phyloP scores from a whole-genome alignment of 2,888 invertebrate genomes.

The Autographa pulchrina region DNA sequence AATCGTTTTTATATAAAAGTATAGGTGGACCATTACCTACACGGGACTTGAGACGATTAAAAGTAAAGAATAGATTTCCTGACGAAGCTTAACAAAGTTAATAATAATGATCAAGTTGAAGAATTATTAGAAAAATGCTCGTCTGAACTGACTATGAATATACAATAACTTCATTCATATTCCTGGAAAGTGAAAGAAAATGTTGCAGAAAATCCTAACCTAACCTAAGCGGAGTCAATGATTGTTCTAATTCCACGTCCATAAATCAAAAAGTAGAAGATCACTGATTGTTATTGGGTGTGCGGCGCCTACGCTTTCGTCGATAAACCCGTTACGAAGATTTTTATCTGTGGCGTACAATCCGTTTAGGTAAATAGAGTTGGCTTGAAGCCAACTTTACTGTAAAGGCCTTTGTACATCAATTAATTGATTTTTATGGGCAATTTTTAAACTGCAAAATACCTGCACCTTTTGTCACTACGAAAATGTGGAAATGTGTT shows the following conservation, averaged over 20 bases:
- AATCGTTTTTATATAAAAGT: background rate
- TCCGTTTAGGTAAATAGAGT: slow-evolving; percentile 47
- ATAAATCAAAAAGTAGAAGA: slow-evolving; percentile 46
- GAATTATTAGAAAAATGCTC: too few species aligned
- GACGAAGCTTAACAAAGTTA: too few species aligned
- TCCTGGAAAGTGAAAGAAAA: background rate
- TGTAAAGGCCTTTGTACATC: slow-evolving; percentile 17
- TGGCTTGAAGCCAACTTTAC: slow-evolving; percentile 47
- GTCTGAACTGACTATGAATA: too few species aligned
- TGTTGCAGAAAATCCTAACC: background rate
- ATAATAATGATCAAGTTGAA: too few species aligned
- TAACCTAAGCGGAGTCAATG: background rate
- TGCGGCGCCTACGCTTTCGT: slow-evolving; percentile 33
- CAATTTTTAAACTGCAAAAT: background rate
- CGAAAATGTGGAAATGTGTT: too few species aligned
- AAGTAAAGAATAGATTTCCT: too few species aligned
- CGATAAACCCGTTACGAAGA: slow-evolving; percentile 33
- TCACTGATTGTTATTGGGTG: slow-evolving; percentile 33
- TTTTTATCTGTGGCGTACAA: slow-evolving; percentile 53
- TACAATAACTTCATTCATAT: background rate
- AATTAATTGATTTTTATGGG: slow-evolving; percentile 6
- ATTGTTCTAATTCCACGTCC: slow-evolving; percentile 36
- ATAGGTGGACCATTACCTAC: background rate
- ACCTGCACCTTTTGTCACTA: background rate
- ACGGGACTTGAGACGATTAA: too few species aligned